Evolutionary conservation across 2,113 vertebrate species (phyloP).

Genomic region (Engystomops pustulosus): DNA sequence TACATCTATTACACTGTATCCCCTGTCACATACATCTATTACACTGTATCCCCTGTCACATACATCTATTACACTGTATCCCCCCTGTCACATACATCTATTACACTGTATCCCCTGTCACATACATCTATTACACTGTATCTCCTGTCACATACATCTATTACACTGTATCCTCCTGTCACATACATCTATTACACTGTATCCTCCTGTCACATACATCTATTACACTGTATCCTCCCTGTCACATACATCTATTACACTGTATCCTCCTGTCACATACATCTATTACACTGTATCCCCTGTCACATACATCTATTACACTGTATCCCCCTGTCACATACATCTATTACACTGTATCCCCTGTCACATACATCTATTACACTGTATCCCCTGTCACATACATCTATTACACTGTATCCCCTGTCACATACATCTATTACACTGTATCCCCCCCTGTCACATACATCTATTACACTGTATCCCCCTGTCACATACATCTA

Average conservation of each 20-base stretch:
- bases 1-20: neutral
- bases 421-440: no score
- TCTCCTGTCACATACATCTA: neutral
- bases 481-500: no score
- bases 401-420: no score
- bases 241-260: neutral
- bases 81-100: neutral
- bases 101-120: neutral
- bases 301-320: no score
- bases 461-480: no score
- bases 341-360: neutral
- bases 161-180: no score
- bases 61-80: neutral
- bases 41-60: neutral
- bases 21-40: neutral
- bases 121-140: neutral
- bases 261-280: neutral
- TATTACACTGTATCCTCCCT: no score
- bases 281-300: neutral
- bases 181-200: no score
- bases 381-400: no score
- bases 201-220: no score
- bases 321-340: no score
- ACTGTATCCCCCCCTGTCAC: no score
- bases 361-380: neutral